phyloP scores from a whole-genome alignment of 2,888 invertebrate genomes.

The Stenotaenia linearis region DNA sequence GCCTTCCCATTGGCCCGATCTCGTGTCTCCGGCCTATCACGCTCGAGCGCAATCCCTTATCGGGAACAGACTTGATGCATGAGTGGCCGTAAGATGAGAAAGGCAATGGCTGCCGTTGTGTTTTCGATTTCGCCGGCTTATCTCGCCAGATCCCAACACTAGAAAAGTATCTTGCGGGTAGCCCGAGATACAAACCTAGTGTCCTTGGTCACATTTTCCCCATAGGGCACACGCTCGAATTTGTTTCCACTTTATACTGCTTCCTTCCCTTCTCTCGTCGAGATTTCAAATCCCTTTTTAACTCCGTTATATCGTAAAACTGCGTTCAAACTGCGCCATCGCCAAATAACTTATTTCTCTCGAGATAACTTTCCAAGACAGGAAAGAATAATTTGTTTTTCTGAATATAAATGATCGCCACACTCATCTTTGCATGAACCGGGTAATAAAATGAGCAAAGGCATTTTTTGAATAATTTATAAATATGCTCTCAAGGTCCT shows the following conservation, averaged over 20 bases:
- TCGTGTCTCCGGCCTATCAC: neutral
- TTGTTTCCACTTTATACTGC: neutral
- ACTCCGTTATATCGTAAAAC: neutral
- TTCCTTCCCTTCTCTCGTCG: neutral
- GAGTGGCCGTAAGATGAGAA: neutral
- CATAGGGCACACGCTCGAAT: neutral
- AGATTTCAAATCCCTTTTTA: neutral
- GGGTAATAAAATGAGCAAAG: neutral
- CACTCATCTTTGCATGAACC: neutral
- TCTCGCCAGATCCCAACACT: neutral
- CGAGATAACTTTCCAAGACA: neutral
- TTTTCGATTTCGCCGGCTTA: neutral
- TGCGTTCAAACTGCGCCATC: neutral
- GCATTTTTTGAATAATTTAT: slow-evolving; percentile 23
- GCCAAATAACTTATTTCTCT: neutral
- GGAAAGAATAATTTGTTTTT: slow-evolving; percentile 20
- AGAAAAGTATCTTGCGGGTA: neutral
- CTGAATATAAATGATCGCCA: neutral
- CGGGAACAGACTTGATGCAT: neutral
- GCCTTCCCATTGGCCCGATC: neutral
- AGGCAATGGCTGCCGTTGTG: slow-evolving; percentile 10
- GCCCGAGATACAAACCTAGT: neutral
- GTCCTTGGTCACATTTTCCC: neutral
- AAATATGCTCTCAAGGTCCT: slow-evolving; percentile 10
- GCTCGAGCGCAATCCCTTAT: neutral